A percentile compares a stretch with the other conserved stretches of the same genome.
These are phyloP conservation scores for Brachyopa scutellaris DNA, from an alignment of 2,888 invertebrate species.

Conservation along the genomic window DNA sequence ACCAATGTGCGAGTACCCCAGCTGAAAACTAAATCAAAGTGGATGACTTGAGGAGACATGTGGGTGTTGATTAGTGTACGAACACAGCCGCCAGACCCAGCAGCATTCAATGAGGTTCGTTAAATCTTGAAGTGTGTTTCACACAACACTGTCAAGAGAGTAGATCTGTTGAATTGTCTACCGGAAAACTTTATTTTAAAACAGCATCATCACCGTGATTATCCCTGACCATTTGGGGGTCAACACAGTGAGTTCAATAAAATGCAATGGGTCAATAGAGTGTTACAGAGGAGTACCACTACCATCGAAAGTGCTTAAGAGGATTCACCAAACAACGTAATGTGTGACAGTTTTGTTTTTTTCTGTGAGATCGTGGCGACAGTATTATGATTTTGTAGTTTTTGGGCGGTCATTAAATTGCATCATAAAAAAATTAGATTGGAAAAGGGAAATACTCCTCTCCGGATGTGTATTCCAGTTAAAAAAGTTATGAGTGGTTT, in stretches of 20 bases:
- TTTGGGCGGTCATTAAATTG: conserved; percentile 3
- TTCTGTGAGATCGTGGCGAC: not conserved
- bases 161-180: conserved; percentile 32
- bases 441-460: not conserved
- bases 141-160: not conserved
- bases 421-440: not conserved
- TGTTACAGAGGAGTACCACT: not conserved
- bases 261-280: conserved; percentile 1
- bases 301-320: conserved; percentile 31
- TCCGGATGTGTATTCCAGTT: conserved; percentile 19
- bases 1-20: not conserved
- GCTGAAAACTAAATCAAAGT: conserved; percentile 13
- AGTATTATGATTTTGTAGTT: not conserved
- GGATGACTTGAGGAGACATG: conserved; percentile 14
- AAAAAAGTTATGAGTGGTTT: conserved; percentile 6
- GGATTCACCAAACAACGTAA: not conserved
- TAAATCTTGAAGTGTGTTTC: conserved; percentile 32
- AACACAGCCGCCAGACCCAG: too few relatives aligned
- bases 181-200: conserved; percentile 43
- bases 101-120: conserved; percentile 39
- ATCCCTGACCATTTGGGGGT: conserved; percentile 34
- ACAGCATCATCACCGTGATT: conserved; percentile 1
- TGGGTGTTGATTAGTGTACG: conserved; percentile 43
- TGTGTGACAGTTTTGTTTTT: conserved; percentile 16
- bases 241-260: conserved; percentile 44